Percentiles rank a stretch among this genome's conserved stretches.
Evolutionary conservation across 2,113 vertebrate genomes (phyloP).

Genomic region (Scalopus aquaticus): DNA sequence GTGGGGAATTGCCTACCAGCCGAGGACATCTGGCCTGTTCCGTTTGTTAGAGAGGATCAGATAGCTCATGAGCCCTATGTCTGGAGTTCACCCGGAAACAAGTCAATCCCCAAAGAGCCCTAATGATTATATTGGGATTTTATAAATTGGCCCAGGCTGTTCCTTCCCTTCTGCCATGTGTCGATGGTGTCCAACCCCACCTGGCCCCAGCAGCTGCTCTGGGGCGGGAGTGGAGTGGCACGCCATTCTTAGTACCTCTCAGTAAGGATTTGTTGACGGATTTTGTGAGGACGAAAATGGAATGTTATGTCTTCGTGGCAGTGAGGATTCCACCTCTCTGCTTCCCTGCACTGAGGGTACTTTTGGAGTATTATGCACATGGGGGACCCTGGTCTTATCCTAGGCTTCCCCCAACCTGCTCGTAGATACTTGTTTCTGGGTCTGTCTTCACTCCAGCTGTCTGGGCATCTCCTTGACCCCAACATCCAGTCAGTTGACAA

Average conservation of each 20-base stretch:
- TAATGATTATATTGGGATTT: not conserved
- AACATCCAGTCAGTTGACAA: not conserved
- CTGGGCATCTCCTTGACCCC: not conserved
- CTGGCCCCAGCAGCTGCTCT: not conserved
- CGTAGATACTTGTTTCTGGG: not conserved
- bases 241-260: not conserved
- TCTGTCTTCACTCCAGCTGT: not conserved
- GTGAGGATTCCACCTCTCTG: not conserved
- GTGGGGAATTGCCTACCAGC: not conserved
- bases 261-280: not conserved
- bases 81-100: not conserved
- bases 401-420: accelerated
- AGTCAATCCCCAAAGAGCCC: not conserved
- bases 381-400: not conserved
- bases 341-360: not conserved
- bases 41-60: not conserved
- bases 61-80: accelerated
- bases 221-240: not conserved
- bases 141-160: not conserved
- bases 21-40: not conserved
- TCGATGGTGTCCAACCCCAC: not conserved
- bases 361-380: not conserved
- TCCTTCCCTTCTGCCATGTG: not conserved
- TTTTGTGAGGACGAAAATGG: not conserved
- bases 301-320: not conserved